A percentile compares a stretch with the other conserved stretches of the same genome.
phyloP scores from a whole-genome alignment of 2,113 vertebrate genomes.

The Vulpes vulpes region DNA sequence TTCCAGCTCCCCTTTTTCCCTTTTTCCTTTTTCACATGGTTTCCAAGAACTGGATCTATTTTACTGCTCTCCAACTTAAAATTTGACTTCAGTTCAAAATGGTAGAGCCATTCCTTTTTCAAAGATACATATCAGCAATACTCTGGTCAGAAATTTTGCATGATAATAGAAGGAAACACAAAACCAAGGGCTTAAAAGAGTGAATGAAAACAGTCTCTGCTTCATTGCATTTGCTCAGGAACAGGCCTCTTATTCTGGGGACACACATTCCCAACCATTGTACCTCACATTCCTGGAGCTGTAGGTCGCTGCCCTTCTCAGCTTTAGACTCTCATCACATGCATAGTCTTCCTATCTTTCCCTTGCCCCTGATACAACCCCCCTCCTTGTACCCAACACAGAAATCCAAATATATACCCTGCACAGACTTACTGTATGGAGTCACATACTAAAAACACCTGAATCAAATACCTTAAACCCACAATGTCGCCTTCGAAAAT shows the following conservation, averaged over 20 bases:
- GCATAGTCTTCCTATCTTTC: background rate
- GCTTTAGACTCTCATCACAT: background rate
- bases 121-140: conserved; percentile 5
- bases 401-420: background rate
- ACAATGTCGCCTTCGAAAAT: background rate
- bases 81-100: conserved; percentile 37
- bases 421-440: background rate
- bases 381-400: background rate
- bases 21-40: background rate
- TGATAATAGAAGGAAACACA: background rate
- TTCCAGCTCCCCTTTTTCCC: background rate
- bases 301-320: background rate
- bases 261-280: background rate
- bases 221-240: background rate
- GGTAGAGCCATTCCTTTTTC: background rate
- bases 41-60: conserved; percentile 19
- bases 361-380: background rate
- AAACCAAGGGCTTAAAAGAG: background rate
- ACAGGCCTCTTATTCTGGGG: background rate
- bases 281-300: background rate
- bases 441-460: background rate
- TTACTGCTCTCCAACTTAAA: conserved; percentile 25
- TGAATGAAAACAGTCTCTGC: background rate
- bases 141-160: background rate
- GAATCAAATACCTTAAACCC: background rate